Evolutionary conservation across 2,113 vertebrate genomes (phyloP), one percentile per base, ranked within the genome.

Genomic region (Podarcis cretensis): DNA sequence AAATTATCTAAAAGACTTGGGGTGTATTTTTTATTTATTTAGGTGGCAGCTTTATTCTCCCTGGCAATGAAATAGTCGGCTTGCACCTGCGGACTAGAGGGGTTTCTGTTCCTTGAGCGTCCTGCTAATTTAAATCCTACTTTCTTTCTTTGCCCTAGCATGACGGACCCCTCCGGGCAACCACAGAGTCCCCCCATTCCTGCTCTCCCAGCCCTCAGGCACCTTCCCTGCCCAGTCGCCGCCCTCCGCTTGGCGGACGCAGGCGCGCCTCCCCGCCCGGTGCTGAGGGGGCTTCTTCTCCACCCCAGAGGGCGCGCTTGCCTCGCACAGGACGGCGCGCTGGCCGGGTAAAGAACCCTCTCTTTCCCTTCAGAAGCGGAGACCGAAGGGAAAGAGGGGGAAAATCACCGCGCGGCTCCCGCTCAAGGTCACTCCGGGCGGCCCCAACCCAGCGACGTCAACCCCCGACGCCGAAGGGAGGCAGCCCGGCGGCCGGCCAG

Each of bases 381-480:
- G 10, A 57, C 54, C 8, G 35, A 18, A 21, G 75, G 30, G 5
- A 48, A 48, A 14, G 40, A 8, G 35, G 16, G 35, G 1, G 9
- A 4, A 84, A 35, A 30, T 20, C 43, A 4, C 77, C 5, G 40
- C 30, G 66, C 65, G 59, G 13, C 48, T 32, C 59, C 30, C 25
- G 68, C 66, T 88, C 87, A 88, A 83, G 87, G 87, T 88, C 81
- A 83, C 20, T n/a, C 71, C 54, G 79, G 86, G 32, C 68, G 32
- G 5, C 68, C 78, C n/a, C 13, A 14, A 25, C 3, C 65, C 80
- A 12, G 66, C 78, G 13, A 73, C 69, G 35, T 6, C 43, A 20
- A 43, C 21, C 43, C 77, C 16, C 0, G 1, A 9, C 3, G 76
- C 21, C 1, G 23, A 37, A 81, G 77, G 14, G 59, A 71, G 48